Evolutionary conservation across 2,888 invertebrate genomes (phyloP).

Genomic region (Pyrrhosoma nymphula): DNA sequence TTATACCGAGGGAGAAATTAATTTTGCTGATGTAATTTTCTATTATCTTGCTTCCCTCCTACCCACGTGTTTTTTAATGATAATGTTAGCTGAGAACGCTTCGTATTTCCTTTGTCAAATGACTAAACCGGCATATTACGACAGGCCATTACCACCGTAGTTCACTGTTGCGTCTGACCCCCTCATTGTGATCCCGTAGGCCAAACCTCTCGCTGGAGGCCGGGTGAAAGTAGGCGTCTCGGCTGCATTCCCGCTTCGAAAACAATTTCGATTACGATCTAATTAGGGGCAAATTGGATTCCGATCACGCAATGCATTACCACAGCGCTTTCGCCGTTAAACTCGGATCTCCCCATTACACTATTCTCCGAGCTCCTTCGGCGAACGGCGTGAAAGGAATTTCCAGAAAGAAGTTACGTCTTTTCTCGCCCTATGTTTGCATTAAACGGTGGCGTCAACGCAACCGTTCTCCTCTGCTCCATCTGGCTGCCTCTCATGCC

Average conservation of each 20-base stretch:
- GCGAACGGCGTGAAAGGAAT: background rate
- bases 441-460: background rate
- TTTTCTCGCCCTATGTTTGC: background rate
- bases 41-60: too few relatives aligned
- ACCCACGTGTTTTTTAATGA: too few relatives aligned
- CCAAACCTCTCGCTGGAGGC: background rate
- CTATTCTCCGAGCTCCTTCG: too few relatives aligned
- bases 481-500: background rate
- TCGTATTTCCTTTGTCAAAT: too few relatives aligned
- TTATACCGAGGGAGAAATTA: too few relatives aligned
- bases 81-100: too few relatives aligned
- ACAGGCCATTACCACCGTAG: background rate
- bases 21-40: too few relatives aligned
- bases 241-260: background rate
- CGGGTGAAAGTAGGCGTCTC: background rate
- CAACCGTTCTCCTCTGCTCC: background rate
- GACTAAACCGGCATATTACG: background rate
- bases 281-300: constrained; percentile 12
- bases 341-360: background rate
- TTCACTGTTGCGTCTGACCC: background rate
- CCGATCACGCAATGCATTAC: constrained; percentile 26
- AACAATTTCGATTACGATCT: background rate
- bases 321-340: background rate
- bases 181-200: background rate
- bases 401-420: background rate